Base-by-base conservation (phyloP, 2,113 vertebrate species). In the Suncus etruscus region DNA sequence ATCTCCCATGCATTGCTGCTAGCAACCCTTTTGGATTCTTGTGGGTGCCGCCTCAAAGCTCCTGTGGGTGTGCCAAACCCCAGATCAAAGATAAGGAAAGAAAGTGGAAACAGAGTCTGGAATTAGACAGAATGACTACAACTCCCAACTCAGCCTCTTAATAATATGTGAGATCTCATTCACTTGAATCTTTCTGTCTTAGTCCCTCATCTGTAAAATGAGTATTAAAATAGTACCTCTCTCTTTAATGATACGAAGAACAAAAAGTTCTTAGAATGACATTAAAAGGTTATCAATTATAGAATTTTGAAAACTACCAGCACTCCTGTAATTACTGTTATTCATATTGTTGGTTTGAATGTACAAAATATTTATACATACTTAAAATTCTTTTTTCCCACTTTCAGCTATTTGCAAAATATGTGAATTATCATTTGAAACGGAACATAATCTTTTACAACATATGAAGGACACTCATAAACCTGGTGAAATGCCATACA, bases 401-500 rank as follows among this genome's bases (percentile, higher is more conserved):
- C 91, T 96, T 97, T 75, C 94, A 99, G 99, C 99, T 0, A 99
- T 99, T 92, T 99, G 99, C 97, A 99, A 99, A 97, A 99, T 99
- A 92, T 99, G 99, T 97, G 99, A 99, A 96, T 97, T 99, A 94
- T 99, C 99, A 48, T 99, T 99, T 98, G 99, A 99, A 93, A 98
- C 99, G 0, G 99, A 99, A 94, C 99, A 99, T 97, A 97, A 98
- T 95, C 98, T 99, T 94, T 95, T 99, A 96, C 99, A 99, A 94
- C 99, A 99, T 94, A 99, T 99, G 99, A 99, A 99, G 97, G 98
- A 98, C 91, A 99, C 98, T 98, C 99, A 99, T 97, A 99, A 99
- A 97, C 99, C 99, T 9, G 99, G 99, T 95, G 99, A 99, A 98
- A 99, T 99, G 99, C 99, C 99, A 1, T 99, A 99, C 79, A 97